These are phyloP conservation scores for Ametastegia equiseti DNA, from an alignment of 2,888 invertebrate species.

Conservation along the genomic window DNA sequence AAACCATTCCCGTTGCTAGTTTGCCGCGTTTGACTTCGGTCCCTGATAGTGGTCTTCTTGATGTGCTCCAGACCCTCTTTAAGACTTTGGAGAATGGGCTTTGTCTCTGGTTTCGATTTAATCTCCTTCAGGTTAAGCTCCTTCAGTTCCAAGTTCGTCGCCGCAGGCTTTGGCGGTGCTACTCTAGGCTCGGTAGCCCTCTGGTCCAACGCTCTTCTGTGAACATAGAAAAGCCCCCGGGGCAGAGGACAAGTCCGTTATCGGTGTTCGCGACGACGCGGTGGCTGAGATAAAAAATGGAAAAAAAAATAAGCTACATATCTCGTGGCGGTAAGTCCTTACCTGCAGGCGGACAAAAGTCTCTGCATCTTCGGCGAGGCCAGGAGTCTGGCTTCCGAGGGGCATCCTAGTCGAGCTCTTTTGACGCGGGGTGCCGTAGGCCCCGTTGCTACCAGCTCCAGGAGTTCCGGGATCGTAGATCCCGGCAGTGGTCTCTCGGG, in stretches of 20 bases:
- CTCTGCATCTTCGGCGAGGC: slow-evolving; percentile 76
- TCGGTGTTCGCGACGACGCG: neutral
- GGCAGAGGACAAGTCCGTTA: neutral
- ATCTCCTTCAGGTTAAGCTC: slow-evolving; percentile 71
- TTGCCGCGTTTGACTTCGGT: slow-evolving; percentile 63
- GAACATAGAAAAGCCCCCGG: slow-evolving; percentile 53
- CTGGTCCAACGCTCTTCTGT: slow-evolving; percentile 71
- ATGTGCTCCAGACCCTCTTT: slow-evolving; percentile 71
- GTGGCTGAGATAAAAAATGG: neutral
- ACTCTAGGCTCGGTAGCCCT: slow-evolving; percentile 72
- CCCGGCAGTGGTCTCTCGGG: slow-evolving; percentile 70
- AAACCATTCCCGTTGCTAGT: slow-evolving; percentile 63
- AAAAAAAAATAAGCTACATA: neutral
- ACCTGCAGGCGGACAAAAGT: slow-evolving; percentile 75
- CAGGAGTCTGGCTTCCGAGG: slow-evolving; percentile 74
- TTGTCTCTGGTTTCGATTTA: slow-evolving; percentile 69
- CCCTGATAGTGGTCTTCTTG: slow-evolving; percentile 71
- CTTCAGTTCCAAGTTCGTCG: slow-evolving; percentile 64
- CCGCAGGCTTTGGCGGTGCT: slow-evolving; percentile 69
- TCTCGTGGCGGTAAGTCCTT: slow-evolving; percentile 46
- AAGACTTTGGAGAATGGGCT: slow-evolving; percentile 70
- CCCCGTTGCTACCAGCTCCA: slow-evolving; percentile 72
- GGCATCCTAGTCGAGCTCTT: slow-evolving; percentile 70
- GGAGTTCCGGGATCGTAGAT: slow-evolving; percentile 69
- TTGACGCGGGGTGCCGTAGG: slow-evolving; percentile 71